phyloP scores from a whole-genome alignment of 2,113 vertebrate genomes.

The Fulica atra region DNA sequence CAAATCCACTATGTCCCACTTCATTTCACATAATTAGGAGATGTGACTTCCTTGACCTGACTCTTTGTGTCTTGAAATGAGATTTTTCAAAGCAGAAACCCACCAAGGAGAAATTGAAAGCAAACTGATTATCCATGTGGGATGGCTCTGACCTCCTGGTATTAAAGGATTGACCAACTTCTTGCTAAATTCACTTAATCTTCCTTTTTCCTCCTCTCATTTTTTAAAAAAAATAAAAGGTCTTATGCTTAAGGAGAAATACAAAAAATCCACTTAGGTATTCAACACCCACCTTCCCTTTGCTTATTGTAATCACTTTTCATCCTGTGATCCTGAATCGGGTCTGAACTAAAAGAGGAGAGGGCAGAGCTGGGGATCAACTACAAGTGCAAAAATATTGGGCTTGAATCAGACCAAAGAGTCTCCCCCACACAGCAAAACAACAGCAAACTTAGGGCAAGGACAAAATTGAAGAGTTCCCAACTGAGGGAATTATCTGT shows the following conservation, averaged over 20 bases:
- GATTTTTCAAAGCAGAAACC: neutral
- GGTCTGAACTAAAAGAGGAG: neutral
- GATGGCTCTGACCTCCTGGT: slow-evolving; percentile 6
- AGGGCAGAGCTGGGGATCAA: neutral
- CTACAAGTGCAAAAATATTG: neutral
- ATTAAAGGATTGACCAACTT: neutral
- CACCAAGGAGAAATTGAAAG: slow-evolving; percentile 2
- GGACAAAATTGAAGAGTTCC: neutral
- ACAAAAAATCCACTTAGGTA: neutral
- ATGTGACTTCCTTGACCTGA: neutral
- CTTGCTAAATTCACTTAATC: slow-evolving; percentile 11
- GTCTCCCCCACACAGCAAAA: neutral
- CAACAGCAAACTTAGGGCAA: neutral
- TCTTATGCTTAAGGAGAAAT: neutral
- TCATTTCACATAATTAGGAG: neutral
- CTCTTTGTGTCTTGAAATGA: slow-evolving; percentile 21
- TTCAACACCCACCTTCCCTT: neutral
- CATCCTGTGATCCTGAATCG: neutral
- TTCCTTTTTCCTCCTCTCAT: neutral
- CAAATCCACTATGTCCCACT: neutral
- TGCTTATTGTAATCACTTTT: neutral
- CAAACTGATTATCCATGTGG: slow-evolving; percentile 4
- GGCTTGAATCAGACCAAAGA: neutral
- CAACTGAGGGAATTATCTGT: neutral
- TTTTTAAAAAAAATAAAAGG: neutral